Conservation (phyloP, 2,888 invertebrate species). For the Drosophila macrospina region DNA sequence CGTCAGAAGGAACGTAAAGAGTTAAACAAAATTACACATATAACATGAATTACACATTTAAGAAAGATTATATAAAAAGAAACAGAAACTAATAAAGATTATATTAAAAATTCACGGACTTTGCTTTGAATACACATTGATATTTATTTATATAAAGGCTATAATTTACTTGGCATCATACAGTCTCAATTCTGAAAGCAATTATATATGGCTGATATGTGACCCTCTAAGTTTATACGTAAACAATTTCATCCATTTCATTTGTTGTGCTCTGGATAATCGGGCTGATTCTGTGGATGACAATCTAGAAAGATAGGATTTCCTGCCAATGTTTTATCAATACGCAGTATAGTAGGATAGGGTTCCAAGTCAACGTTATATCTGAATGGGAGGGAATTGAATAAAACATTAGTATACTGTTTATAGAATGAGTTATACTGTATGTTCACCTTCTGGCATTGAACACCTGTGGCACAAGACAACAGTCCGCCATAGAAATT, state of each 20-base stretch:
- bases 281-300: conserved; percentile 96
- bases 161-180: not conserved
- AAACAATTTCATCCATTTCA: not conserved
- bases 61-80: conserved; percentile 76
- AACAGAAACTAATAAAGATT: conserved; percentile 73
- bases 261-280: conserved; percentile 88
- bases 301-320: conserved; percentile 96
- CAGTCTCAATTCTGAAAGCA: too few relatives aligned
- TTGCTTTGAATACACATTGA: not conserved
- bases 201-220: not conserved
- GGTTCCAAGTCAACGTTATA: conserved; percentile 95
- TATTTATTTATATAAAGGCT: not conserved
- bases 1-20: conserved; percentile 63
- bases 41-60: conserved; percentile 77
- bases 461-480: conserved; percentile 97
- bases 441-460: conserved; percentile 89
- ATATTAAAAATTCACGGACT: conserved; percentile 63
- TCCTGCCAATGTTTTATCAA: conserved; percentile 92
- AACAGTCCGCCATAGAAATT: conserved; percentile 96
- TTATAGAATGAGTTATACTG: not conserved
- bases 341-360: conserved; percentile 94
- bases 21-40: conserved; percentile 60
- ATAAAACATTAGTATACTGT: not conserved
- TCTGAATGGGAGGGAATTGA: conserved; percentile 85
- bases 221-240: not conserved